Percentiles rank a stretch among this genome's conserved stretches.
These are phyloP conservation scores for Chrysopilus asiliformis DNA, from an alignment of 2,888 invertebrate genomes.

Conservation along the genomic window DNA sequence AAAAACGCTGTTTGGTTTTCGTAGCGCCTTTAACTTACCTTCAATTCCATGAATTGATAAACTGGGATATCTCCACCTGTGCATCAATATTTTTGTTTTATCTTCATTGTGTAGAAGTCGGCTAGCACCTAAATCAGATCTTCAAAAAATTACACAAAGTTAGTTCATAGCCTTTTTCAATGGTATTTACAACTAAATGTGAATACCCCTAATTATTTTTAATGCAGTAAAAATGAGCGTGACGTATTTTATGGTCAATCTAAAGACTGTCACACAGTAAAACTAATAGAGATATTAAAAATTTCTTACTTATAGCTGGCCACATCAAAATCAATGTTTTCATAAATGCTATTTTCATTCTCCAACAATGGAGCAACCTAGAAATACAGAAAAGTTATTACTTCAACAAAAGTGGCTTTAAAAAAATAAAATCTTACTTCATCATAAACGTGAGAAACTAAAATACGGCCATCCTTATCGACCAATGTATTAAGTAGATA, in stretches of 20 bases:
- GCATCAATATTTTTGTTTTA: slow-evolving; percentile 76
- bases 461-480: slow-evolving; percentile 75
- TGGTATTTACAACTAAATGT: no score
- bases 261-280: no score
- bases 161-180: not conserved
- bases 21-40: slow-evolving; percentile 37
- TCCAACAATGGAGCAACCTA: slow-evolving; percentile 53
- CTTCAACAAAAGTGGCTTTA: not conserved
- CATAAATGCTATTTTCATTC: slow-evolving; percentile 53
- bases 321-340: slow-evolving; percentile 73
- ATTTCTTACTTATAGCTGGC: slow-evolving; percentile 55
- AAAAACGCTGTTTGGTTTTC: slow-evolving; percentile 21
- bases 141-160: slow-evolving; percentile 15
- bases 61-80: slow-evolving; percentile 89
- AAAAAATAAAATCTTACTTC: slow-evolving; percentile 47
- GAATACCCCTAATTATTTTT: not conserved
- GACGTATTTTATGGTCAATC: no score
- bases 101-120: slow-evolving; percentile 62
- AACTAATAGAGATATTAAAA: no score
- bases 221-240: slow-evolving; percentile 20
- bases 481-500: slow-evolving; percentile 72
- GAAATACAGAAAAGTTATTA: not conserved
- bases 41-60: slow-evolving; percentile 93
- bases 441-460: slow-evolving; percentile 69
- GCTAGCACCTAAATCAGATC: slow-evolving; percentile 52